phyloP scores from a whole-genome alignment of 2,888 invertebrate genomes.

The Habroteleia sp. region DNA sequence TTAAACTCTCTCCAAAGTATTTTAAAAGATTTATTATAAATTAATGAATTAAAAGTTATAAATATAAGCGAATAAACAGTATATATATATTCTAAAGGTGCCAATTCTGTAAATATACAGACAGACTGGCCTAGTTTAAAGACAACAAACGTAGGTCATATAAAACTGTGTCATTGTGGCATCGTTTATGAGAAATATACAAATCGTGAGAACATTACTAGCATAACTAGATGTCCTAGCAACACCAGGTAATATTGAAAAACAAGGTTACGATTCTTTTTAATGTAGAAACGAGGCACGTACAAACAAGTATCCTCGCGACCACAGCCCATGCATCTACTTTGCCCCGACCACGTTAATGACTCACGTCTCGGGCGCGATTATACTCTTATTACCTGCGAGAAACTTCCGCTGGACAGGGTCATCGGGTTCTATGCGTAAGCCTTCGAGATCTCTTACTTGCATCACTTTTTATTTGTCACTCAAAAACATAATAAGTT shows the following conservation, averaged over 20 bases:
- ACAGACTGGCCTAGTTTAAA: conserved; percentile 21
- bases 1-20: too few relatives aligned
- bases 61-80: too few relatives aligned
- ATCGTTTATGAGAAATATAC: conserved; percentile 50
- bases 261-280: conserved; percentile 72
- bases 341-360: conserved; percentile 45
- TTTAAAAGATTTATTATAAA: too few relatives aligned
- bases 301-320: conserved; percentile 51
- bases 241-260: conserved; percentile 72
- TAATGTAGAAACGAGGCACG: conserved; percentile 56
- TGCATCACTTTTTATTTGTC: conserved; percentile 33
- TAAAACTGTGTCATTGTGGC: conserved; percentile 47
- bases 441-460: conserved; percentile 39
- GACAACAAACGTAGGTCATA: conserved; percentile 21
- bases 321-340: conserved; percentile 60
- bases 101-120: too few relatives aligned
- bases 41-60: too few relatives aligned
- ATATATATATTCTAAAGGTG: too few relatives aligned
- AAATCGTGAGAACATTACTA: conserved; percentile 75
- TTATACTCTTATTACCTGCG: conserved; percentile 52
- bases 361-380: conserved; percentile 51
- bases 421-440: conserved; percentile 53
- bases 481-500: conserved; percentile 13
- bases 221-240: conserved; percentile 65
- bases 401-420: conserved; percentile 64